A percentile compares a stretch with the other conserved stretches of the same genome.
phyloP scores from a whole-genome alignment of 2,888 invertebrate species.

The Tubulanus polymorphus region DNA sequence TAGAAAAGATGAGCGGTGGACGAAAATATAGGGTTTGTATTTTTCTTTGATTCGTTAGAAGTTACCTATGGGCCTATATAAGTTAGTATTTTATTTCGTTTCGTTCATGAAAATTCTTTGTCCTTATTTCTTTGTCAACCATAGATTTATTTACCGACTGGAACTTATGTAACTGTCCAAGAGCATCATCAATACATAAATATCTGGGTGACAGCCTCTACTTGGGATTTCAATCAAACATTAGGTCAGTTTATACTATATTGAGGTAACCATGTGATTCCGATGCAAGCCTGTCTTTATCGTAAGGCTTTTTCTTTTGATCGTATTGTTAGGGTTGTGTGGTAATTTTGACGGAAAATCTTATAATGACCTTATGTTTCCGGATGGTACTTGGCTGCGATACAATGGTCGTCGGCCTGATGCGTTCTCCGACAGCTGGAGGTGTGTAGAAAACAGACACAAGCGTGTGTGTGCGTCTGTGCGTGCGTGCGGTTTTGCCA shows the following conservation, averaged over 20 bases:
- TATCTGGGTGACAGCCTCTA: constrained; percentile 31
- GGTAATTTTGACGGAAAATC: constrained; percentile 25
- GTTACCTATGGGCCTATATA: no score
- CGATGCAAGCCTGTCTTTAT: background rate
- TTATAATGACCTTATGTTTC: constrained; percentile 22
- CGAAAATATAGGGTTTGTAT: constrained; percentile 29
- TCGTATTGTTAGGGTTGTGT: constrained; percentile 23
- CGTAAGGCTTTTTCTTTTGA: background rate
- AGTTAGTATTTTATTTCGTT: no score
- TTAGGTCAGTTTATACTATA: constrained; percentile 24
- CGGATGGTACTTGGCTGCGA: constrained; percentile 3
- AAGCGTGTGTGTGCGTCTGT: constrained; percentile 20
- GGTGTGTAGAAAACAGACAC: constrained; percentile 16
- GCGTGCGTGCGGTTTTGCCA: constrained; percentile 20
- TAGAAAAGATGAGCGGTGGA: constrained; percentile 25
- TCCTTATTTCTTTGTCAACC: background rate
- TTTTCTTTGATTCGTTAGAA: no score
- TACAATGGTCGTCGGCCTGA: constrained; percentile 11
- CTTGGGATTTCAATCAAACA: constrained; percentile 30
- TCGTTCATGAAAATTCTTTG: no score
- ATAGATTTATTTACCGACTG: constrained; percentile 30
- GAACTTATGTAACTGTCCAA: constrained; percentile 28
- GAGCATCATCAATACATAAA: constrained; percentile 27
- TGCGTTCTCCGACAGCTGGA: constrained; percentile 21
- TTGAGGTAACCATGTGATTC: background rate